Percentiles rank a stretch among this genome's conserved stretches.
phyloP scores from a whole-genome alignment of 2,797 vertebrate genomes.

The Anabacerthia variegaticeps region DNA sequence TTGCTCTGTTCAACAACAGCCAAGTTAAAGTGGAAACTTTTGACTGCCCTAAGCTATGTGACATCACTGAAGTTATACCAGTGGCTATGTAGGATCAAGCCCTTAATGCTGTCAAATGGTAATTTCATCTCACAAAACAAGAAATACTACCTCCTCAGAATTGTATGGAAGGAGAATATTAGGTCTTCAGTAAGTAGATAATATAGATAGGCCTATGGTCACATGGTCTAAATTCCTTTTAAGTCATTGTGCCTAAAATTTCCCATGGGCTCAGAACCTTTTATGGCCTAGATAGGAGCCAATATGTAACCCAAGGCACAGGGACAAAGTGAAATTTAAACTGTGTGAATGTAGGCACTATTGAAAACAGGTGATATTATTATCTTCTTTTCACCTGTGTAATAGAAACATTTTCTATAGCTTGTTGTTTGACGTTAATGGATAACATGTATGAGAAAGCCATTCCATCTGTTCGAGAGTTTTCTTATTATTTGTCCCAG shows the following conservation, averaged over 20 bases:
- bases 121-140: neutral
- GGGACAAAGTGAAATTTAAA: conserved; percentile 29
- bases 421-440: conserved; percentile 60
- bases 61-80: neutral
- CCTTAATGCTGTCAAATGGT: neutral
- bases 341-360: neutral
- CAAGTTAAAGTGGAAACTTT: neutral
- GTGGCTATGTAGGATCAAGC: neutral
- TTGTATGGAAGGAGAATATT: neutral
- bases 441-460: conserved; percentile 38
- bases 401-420: conserved; percentile 44
- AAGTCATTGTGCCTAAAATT: neutral
- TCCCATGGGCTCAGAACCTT: neutral
- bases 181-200: neutral
- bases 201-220: neutral
- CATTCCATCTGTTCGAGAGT: neutral
- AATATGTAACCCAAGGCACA: neutral
- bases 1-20: neutral
- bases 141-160: neutral
- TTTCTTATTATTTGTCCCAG: conserved; percentile 28
- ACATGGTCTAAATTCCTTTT: neutral
- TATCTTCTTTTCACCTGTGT: conserved; percentile 39
- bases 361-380: conserved; percentile 34
- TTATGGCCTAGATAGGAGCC: neutral
- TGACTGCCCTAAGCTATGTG: neutral